Conservation (phyloP, 53 echinoderm and acorn worm species). For the Hippasteria phrygiana region DNA sequence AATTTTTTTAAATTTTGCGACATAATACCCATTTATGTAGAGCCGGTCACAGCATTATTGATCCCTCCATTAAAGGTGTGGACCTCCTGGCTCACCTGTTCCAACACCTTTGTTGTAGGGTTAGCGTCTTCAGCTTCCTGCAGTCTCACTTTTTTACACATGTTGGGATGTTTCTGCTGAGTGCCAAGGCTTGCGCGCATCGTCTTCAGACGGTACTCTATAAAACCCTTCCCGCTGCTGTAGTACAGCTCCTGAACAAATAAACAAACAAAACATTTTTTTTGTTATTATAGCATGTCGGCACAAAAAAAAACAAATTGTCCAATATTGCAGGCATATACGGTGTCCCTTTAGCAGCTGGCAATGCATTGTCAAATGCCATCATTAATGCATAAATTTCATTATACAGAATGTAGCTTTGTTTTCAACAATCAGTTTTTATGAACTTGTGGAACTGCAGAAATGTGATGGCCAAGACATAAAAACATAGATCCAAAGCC, state of each 20-base stretch:
- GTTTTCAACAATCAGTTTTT: no score
- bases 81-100: neutral
- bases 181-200: slow-evolving; percentile 2
- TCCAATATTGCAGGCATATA: no score
- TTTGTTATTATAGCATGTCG: neutral
- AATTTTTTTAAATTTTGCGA: no score
- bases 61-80: no score
- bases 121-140: neutral
- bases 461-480: no score
- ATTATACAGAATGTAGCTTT: neutral
- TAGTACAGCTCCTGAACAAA: slow-evolving; percentile 19
- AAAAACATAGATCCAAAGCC: no score
- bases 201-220: slow-evolving; percentile 24
- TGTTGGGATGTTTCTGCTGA: neutral
- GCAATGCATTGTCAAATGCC: no score
- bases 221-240: slow-evolving; percentile 21
- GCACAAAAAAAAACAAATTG: no score
- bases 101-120: slow-evolving; percentile 28
- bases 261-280: neutral
- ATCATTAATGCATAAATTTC: neutral
- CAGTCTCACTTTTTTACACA: neutral
- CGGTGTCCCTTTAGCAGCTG: no score
- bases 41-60: neutral
- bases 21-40: no score
- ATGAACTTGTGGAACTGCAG: no score